A percentile compares a stretch with the other conserved stretches of the same genome.
Evolutionary conservation across 2,888 invertebrate genomes (phyloP).

Genomic region (Lithophane socia): DNA sequence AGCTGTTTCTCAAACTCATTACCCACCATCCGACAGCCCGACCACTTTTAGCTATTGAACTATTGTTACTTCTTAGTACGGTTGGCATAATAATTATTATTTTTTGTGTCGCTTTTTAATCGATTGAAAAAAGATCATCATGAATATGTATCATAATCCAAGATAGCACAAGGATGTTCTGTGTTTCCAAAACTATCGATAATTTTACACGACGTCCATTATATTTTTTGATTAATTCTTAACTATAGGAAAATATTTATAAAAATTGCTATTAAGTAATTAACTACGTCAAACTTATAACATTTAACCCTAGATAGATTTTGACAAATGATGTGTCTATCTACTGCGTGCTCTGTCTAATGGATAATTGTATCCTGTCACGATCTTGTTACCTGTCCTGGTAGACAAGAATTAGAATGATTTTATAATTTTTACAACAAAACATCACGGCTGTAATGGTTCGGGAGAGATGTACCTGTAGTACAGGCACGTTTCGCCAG

Average conservation of each 20-base stretch:
- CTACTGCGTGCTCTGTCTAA: background rate
- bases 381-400: background rate
- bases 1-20: background rate
- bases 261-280: background rate
- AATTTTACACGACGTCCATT: too few relatives aligned
- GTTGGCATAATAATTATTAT: background rate
- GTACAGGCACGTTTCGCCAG: too few relatives aligned
- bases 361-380: conserved; percentile 35
- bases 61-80: background rate
- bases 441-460: background rate
- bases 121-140: too few relatives aligned
- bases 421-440: background rate
- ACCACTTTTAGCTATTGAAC: background rate
- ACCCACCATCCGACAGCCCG: too few relatives aligned
- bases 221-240: background rate
- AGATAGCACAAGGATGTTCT: background rate
- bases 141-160: too few relatives aligned
- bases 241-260: too few relatives aligned
- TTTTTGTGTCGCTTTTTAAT: too few relatives aligned
- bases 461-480: background rate
- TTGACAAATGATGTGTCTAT: conserved; percentile 19
- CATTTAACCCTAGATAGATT: conserved; percentile 5
- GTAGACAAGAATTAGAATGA: background rate
- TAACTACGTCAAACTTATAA: background rate
- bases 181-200: conserved; percentile 3